A percentile compares a stretch with the other conserved stretches of the same genome.
phyloP scores from a whole-genome alignment of 2,888 invertebrate species.

The Melipona bicolor region DNA sequence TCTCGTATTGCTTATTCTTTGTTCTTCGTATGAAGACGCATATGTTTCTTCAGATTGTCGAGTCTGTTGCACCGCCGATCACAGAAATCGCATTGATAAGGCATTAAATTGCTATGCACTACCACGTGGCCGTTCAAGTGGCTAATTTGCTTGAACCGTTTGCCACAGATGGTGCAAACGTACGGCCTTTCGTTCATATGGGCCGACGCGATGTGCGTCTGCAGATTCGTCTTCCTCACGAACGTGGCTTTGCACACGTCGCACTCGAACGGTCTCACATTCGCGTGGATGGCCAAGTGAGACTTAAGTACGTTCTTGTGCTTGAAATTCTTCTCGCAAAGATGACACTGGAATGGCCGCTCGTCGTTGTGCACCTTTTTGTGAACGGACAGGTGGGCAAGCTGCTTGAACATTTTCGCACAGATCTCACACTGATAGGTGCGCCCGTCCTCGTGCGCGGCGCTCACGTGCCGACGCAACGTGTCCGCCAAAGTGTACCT shows the following conservation, averaged over 20 bases:
- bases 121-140: slow-evolving; percentile 79
- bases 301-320: slow-evolving; percentile 85
- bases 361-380: slow-evolving; percentile 85
- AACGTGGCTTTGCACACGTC: slow-evolving; percentile 85
- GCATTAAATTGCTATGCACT: slow-evolving; percentile 79
- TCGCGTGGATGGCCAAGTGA: slow-evolving; percentile 84
- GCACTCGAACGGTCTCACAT: slow-evolving; percentile 84
- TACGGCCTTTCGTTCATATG: slow-evolving; percentile 80
- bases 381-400: slow-evolving; percentile 78
- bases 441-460: slow-evolving; percentile 77
- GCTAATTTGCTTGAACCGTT: slow-evolving; percentile 78
- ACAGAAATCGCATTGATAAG: slow-evolving; percentile 78
- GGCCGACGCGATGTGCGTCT: slow-evolving; percentile 79
- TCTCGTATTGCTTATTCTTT: slow-evolving; percentile 57
- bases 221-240: slow-evolving; percentile 78
- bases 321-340: slow-evolving; percentile 85
- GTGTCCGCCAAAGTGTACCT: slow-evolving; percentile 79
- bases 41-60: slow-evolving; percentile 79
- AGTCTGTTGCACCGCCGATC: slow-evolving; percentile 78
- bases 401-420: slow-evolving; percentile 80
- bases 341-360: slow-evolving; percentile 85
- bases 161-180: slow-evolving; percentile 76
- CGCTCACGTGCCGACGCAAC: slow-evolving; percentile 76
- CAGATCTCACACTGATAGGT: slow-evolving; percentile 81
- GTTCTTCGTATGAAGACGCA: slow-evolving; percentile 77